Percentiles rank a stretch among this genome's conserved stretches.
Conservation (phyloP, 2,113 vertebrate genomes). For the Tachysurus fulvidraco region DNA sequence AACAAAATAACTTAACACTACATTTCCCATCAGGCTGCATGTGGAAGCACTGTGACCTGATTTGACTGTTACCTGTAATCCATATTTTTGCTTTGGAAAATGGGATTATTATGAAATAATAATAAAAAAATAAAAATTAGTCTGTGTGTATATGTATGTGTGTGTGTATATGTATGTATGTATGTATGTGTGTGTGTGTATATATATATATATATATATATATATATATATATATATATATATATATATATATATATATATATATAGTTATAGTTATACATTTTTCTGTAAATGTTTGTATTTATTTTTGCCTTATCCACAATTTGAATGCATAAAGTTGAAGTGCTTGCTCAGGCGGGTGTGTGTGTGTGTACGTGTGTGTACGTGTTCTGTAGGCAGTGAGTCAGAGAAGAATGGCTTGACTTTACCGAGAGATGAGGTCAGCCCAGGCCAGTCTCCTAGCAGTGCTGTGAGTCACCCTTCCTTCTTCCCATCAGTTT, state of each 20-base stretch:
- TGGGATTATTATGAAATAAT: no score
- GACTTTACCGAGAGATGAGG: conserved; percentile 76
- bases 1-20: neutral
- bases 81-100: neutral
- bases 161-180: no score
- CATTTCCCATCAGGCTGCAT: neutral
- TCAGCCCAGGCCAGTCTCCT: conserved; percentile 83
- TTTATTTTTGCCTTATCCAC: neutral
- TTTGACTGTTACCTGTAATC: neutral
- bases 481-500: conserved; percentile 3
- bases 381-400: conserved; percentile 78
- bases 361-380: conserved; percentile 56
- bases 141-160: no score
- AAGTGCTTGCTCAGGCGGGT: conserved; percentile 39
- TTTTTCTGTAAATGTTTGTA: no score
- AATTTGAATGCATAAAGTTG: conserved; percentile 8
- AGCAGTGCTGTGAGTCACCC: conserved; percentile 78
- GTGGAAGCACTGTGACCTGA: neutral
- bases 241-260: no score
- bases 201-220: no score
- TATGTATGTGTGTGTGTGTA: no score
- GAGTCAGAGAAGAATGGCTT: conserved; percentile 81
- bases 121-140: no score
- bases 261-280: no score
- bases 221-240: no score